These are phyloP conservation scores for Azorinus chamasolen DNA, from an alignment of 2,888 invertebrate genomes.

Conservation along the genomic window DNA sequence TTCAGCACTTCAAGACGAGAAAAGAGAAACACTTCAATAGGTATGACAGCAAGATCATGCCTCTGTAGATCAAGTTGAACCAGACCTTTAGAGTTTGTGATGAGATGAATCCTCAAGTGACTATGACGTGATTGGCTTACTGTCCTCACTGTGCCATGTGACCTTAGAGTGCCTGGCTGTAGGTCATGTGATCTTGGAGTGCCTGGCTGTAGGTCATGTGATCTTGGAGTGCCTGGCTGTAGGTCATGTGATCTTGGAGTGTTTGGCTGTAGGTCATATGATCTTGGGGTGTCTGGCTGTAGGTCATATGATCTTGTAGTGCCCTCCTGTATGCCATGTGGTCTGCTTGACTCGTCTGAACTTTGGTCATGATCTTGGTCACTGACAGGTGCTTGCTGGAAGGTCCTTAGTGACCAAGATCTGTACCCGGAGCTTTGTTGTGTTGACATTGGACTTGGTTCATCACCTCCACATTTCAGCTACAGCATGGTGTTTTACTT, in stretches of 20 bases:
- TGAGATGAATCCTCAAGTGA: constrained; percentile 60
- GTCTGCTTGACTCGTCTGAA: constrained; percentile 24
- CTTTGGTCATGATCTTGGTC: constrained; percentile 15
- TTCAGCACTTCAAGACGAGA: constrained; percentile 78
- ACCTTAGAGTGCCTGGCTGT: constrained; percentile 9
- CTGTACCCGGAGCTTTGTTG: constrained; percentile 59
- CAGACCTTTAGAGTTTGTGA: constrained; percentile 68
- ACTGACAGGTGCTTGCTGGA: constrained; percentile 21
- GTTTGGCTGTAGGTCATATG: not conserved
- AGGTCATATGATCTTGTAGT: no score
- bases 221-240: not conserved
- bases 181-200: constrained; percentile 3
- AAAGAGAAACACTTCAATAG: constrained; percentile 78
- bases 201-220: constrained; percentile 13
- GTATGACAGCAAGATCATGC: constrained; percentile 71
- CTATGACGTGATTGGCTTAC: not conserved
- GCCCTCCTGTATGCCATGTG: not conserved
- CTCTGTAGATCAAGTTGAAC: constrained; percentile 78
- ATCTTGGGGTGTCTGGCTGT: no score
- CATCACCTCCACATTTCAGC: no score
- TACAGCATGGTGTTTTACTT: no score
- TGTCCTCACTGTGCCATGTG: constrained; percentile 1
- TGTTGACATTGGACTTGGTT: constrained; percentile 39
- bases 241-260: constrained; percentile 8
- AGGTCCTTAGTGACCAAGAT: constrained; percentile 54